Base-by-base conservation (phyloP, 2,888 invertebrate genomes). In the Latrodectus hesperus region DNA sequence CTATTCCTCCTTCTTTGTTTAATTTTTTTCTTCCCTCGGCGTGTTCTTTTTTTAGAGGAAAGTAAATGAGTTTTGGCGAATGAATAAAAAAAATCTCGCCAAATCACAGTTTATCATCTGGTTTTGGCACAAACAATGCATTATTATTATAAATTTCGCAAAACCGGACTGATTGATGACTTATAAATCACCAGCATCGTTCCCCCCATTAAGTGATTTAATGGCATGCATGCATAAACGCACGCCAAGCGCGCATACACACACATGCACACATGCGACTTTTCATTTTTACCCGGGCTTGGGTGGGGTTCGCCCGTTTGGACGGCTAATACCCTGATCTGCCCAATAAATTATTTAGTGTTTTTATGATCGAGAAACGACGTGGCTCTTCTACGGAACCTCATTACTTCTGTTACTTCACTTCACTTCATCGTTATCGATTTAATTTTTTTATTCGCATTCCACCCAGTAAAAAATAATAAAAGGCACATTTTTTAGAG, bases 21-120 rank as follows among this genome's bases (percentile, higher is more conserved):
- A 38, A 17, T 70, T 53, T 9, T 78, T 78, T 70, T 78, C n/a
- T 51, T n/a, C 26, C 49, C 51, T 68, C 72, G 16, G 72, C 38
- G 38, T 38, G 38, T 52, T 53, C 68, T 70, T 55, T 79, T 71
- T 74, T 71, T 55, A 73, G 65, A 67, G 49, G 78, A 78, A 84
- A 77, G 84, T 84, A 84, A 84, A 84, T 84, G 77, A 80, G 85
- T 80, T 70, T 49, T 26, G 79, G 68, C 17, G 74, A 60, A 64
- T 64, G 73, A 75, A 70, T 14, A 38, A 38, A 76, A 76, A 76
- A 76, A 76, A 76, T 60, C 6, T 67, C 76, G 26, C 17, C 81
- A 87, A 87, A 87, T 87, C 86, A 77, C 87, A 84, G 88, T 84
- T 88, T 83, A 88, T 88, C 88, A 88, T 84, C 82, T 88, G 88